These are phyloP conservation scores for Aplysia californica DNA, from an alignment of 1,140 invertebrate genomes.

Conservation along the genomic window DNA sequence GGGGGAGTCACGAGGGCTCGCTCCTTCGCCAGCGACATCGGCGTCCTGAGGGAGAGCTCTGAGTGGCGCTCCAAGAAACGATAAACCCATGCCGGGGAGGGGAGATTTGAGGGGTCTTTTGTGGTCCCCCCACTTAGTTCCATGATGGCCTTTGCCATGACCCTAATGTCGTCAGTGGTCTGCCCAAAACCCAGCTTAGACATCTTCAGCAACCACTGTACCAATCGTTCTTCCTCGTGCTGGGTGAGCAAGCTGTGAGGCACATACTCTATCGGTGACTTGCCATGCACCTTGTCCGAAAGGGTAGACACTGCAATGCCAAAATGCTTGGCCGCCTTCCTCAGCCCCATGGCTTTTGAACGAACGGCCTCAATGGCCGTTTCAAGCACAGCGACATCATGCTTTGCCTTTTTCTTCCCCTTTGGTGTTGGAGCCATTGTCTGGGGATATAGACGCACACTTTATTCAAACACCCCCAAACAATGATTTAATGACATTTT, in stretches of 20 bases:
- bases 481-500: background rate
- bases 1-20: slow-evolving; percentile 23
- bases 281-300: background rate
- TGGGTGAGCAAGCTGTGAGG: background rate
- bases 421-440: background rate
- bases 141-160: slow-evolving; percentile 25
- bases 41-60: slow-evolving; percentile 61
- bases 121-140: slow-evolving; percentile 23
- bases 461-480: background rate
- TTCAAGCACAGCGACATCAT: background rate
- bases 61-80: slow-evolving; percentile 67
- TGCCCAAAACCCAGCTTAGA: slow-evolving; percentile 28
- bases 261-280: background rate
- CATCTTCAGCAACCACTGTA: slow-evolving; percentile 27
- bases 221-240: slow-evolving; percentile 10
- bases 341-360: background rate
- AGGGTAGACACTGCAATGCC: background rate
- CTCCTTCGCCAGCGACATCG: slow-evolving; percentile 43
- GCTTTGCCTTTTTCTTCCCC: background rate
- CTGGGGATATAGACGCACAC: background rate
- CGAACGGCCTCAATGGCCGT: background rate
- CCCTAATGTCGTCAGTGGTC: slow-evolving; percentile 7
- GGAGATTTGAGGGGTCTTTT: slow-evolving; percentile 23
- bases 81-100: slow-evolving; percentile 68
- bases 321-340: background rate